These are phyloP conservation scores for Portevinia maculata DNA, from an alignment of 2,888 invertebrate species.

Conservation along the genomic window DNA sequence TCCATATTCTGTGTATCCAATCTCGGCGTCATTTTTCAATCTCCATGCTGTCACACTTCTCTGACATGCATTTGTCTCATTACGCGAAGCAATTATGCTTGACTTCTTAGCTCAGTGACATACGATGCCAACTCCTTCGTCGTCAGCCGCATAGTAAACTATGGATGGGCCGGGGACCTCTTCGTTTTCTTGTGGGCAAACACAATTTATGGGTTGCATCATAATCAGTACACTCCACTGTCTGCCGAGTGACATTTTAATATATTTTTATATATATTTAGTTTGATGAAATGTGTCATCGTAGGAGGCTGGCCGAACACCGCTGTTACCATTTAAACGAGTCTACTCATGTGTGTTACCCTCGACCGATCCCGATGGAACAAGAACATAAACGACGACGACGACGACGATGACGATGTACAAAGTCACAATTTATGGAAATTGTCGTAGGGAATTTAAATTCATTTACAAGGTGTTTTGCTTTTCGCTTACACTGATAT, in stretches of 20 bases:
- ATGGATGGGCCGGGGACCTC: conserved; percentile 13
- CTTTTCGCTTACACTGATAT: conserved; percentile 12
- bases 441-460: conserved; percentile 55
- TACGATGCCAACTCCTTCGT: conserved; percentile 26
- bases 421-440: conserved; percentile 57
- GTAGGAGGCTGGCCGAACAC: conserved; percentile 26
- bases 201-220: conserved; percentile 63
- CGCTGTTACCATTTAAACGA: conserved; percentile 55
- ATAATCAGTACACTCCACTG: conserved; percentile 69
- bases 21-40: conserved; percentile 62
- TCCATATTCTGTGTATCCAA: conserved; percentile 29
- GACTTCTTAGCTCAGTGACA: conserved; percentile 49
- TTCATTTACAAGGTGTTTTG: conserved; percentile 65
- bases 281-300: conserved; percentile 66
- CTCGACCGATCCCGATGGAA: neutral
- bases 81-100: conserved; percentile 63
- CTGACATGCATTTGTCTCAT: conserved; percentile 71
- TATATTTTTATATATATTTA: conserved; percentile 16
- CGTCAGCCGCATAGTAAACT: conserved; percentile 20
- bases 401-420: no score
- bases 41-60: conserved; percentile 65
- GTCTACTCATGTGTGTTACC: conserved; percentile 29
- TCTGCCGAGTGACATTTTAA: conserved; percentile 49
- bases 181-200: conserved; percentile 57
- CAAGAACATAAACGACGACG: conserved; percentile 2